A percentile compares a stretch with the other conserved stretches of the same genome.
phyloP scores from a whole-genome alignment of 1,140 invertebrate genomes.

The Tetramorium simillimum region DNA sequence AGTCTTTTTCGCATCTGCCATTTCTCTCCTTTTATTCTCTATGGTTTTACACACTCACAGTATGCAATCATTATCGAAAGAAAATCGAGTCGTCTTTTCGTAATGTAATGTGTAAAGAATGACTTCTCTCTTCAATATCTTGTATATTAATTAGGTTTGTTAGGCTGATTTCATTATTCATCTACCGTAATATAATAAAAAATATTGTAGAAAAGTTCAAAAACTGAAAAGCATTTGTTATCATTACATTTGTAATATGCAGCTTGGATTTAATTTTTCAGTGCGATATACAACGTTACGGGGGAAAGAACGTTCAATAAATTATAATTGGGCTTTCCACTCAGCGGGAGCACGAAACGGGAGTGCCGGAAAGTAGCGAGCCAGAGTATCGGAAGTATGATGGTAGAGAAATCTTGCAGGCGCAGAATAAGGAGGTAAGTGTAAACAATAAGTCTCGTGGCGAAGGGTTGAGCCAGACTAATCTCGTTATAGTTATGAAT shows the following conservation, averaged over 20 bases:
- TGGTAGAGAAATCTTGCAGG: conserved; percentile 9
- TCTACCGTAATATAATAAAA: not conserved
- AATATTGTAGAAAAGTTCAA: not conserved
- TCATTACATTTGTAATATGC: conserved; percentile 11
- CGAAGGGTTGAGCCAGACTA: conserved; percentile 64
- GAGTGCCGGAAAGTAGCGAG: conserved; percentile 25
- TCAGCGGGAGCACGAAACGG: not conserved
- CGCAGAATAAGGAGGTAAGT: conserved; percentile 66
- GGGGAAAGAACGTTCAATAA: conserved; percentile 31
- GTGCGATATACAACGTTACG: not conserved
- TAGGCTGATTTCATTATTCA: not conserved
- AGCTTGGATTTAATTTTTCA: conserved; percentile 37
- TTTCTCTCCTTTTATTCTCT: conserved; percentile 30
- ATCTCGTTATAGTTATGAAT: conserved; percentile 77
- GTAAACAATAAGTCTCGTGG: conserved; percentile 75
- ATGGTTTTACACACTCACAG: conserved; percentile 53
- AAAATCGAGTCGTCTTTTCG: conserved; percentile 50
- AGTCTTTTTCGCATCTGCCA: conserved; percentile 40
- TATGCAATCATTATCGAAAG: conserved; percentile 37
- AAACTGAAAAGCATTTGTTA: not conserved
- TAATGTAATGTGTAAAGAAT: conserved; percentile 6
- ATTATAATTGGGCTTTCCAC: conserved; percentile 47
- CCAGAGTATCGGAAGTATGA: conserved; percentile 25
- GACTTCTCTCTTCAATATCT: not conserved
- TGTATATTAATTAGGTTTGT: not conserved